Evolutionary conservation across 2,113 vertebrate genomes (phyloP).

Genomic region (Microtus ochrogaster): DNA sequence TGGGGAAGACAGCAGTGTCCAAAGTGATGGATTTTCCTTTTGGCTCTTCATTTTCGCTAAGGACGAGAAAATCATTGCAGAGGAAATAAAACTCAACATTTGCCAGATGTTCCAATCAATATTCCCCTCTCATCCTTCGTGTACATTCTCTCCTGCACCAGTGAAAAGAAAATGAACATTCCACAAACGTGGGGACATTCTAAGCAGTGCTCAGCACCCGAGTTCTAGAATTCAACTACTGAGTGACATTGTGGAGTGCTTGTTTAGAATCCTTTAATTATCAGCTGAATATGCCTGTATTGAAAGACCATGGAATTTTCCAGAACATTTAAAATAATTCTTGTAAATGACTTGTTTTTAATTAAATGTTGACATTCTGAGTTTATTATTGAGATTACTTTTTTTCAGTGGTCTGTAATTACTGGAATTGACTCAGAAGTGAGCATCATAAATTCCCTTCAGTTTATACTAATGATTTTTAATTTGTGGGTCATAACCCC

Average conservation of each 20-base stretch:
- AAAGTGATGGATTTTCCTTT: conserved; percentile 43
- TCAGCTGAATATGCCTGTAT: neutral
- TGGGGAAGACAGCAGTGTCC: neutral
- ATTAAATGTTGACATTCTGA: neutral
- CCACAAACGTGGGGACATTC: conserved; percentile 21
- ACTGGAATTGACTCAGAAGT: neutral
- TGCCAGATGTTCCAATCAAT: conserved; percentile 44
- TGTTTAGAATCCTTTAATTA: neutral
- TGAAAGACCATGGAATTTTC: conserved; percentile 18
- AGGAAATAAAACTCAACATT: conserved; percentile 50
- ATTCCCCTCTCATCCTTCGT: conserved; percentile 33
- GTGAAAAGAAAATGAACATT: conserved; percentile 50
- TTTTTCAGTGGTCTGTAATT: neutral
- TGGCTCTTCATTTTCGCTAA: conserved; percentile 32
- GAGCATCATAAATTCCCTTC: neutral
- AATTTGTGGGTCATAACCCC: neutral
- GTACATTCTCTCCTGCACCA: neutral
- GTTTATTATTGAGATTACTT: neutral
- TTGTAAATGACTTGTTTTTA: neutral
- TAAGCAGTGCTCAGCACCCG: neutral
- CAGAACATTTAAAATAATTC: neutral
- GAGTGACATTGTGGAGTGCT: neutral
- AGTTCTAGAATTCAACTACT: neutral
- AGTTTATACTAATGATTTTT: neutral
- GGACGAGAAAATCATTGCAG: conserved; percentile 44